Base-by-base conservation (phyloP, 2,113 vertebrate genomes). In the Kryptolebias marmoratus region DNA sequence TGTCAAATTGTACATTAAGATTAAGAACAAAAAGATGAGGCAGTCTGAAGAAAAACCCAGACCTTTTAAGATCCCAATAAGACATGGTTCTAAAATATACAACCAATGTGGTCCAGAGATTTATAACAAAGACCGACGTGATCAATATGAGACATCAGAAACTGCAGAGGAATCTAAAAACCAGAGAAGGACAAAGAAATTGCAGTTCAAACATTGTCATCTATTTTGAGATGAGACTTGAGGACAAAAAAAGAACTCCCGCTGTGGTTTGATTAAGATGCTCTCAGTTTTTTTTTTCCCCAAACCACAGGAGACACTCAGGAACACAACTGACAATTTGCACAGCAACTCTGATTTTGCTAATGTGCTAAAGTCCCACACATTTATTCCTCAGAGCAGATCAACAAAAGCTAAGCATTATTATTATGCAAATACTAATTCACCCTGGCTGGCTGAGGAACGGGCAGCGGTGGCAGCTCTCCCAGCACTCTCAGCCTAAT, bases 381-480 rank as follows among this genome's bases (percentile, higher is more conserved):
- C 66, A 66, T 73, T 55, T 39, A 67, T 50, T 72, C 32, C 27
- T 76, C 58, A 55, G 39, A 10, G 75, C 72, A 71, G 75, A 71
- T 79, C 70, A 81, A 79, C 75, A 69, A 72, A 64, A 81, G 73
- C 48, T 32, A 64, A 63, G 53, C 42, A 39, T 70, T 57, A 57
- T 77, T 64, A 74, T 70, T 64, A 78, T 87, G 68, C 59, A 76
- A 66, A 80, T 79, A 8, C 39, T 54, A 42, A 77, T 68, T 83
- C 55, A 32, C 8, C 30, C 59, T 18, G 27, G 28, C 60, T 62
- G 39, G 59, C 47, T 64, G 71, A 66, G 64, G 55, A 22, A 12
- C 11, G 8, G 57, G 64, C 71, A 27, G 57, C 61, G 2, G 64
- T 15, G 42, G 56, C 62, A 56, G 69, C 64, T 73, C 61, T 72